Percentiles rank a stretch among this genome's conserved stretches.
phyloP scores from a whole-genome alignment of 2,888 invertebrate genomes.

The Eupithecia vulgata region DNA sequence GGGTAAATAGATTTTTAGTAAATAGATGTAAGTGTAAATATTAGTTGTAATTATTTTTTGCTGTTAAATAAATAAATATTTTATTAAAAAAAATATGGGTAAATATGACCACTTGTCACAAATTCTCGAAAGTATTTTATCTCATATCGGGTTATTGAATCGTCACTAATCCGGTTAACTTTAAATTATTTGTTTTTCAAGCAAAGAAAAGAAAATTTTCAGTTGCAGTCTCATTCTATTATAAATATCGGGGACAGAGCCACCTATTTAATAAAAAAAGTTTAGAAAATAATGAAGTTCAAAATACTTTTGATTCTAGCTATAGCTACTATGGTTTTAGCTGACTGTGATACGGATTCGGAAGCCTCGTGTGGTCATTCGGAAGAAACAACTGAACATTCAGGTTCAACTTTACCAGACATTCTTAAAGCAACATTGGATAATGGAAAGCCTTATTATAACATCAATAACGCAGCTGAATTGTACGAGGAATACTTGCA shows the following conservation, averaged over 20 bases:
- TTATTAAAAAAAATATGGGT: too few relatives aligned
- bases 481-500: background rate
- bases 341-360: background rate
- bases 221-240: background rate
- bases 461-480: background rate
- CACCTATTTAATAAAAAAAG: background rate
- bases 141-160: background rate
- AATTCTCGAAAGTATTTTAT: background rate
- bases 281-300: background rate
- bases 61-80: too few relatives aligned
- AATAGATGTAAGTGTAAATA: too few relatives aligned
- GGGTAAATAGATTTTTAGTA: too few relatives aligned
- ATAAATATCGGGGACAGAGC: background rate
- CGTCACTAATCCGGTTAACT: background rate
- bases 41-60: too few relatives aligned
- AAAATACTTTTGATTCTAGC: background rate
- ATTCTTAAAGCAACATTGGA: background rate
- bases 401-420: background rate
- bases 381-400: background rate
- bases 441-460: background rate
- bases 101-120: background rate
- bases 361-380: background rate
- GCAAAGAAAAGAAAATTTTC: background rate
- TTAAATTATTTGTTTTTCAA: background rate
- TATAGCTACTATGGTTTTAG: background rate